Base-by-base conservation (phyloP, 1,140 invertebrate species). In the Catajapyx aquilonaris region DNA sequence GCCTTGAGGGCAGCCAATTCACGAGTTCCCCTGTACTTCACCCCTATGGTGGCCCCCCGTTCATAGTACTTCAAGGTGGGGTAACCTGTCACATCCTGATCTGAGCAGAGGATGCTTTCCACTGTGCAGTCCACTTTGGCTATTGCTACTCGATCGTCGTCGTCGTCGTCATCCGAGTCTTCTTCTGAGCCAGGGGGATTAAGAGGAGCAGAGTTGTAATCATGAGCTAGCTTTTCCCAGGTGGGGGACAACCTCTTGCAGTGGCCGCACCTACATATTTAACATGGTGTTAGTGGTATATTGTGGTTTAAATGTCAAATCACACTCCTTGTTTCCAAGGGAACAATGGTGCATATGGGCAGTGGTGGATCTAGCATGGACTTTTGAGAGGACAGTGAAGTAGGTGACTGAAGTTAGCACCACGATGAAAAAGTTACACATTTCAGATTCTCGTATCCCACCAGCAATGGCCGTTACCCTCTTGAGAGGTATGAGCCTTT, bases 41-140 rank as follows among this genome's bases (percentile, higher is more conserved):
- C 57, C 2, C 70, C 69, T 44, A 68, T 62, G 11, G 39, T 53
- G 28, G 64, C 62, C 30, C 69, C 71, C 31, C 54, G 50, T 52
- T 73, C 73, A 50, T 78, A 84, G 45, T 80, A 78, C 48, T 80
- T 80, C 10, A 85, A 49, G 25, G 67, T 71, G 7, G 71, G 71
- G 51, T 73, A 73, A 15, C 77, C 78, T 38, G 76, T 79, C 1
- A 83, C 64, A 52, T 76, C 73, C 41, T 83, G 69, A 35, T 72
- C 60, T 10, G 65, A 63, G 51, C 80, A 85, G 2, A 83, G 49
- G 10, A 59, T 51, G 30, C 65, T 71, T 41, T 81, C 73, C 11
- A 56, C 56, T 1, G 77, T 81, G 52, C 80, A 85, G 51, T 85
- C 79, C 2, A 85, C 73, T 59, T 76, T 74, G 2, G 66, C 75